Base-by-base conservation (phyloP, 2,888 invertebrate species). In the Leptura quadrifasciata region DNA sequence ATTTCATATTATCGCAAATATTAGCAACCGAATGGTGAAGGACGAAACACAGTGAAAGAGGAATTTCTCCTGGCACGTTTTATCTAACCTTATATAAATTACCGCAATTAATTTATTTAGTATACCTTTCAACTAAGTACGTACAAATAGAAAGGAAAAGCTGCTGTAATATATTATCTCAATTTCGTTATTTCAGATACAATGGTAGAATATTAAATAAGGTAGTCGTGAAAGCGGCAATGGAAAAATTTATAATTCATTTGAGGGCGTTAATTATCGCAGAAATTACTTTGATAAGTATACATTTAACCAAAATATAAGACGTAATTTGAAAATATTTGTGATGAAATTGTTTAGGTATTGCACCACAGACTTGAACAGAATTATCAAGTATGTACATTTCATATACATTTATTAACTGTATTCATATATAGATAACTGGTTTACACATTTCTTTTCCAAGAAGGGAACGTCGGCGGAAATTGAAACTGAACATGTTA, bases 31-130 rank as follows among this genome's bases (percentile, higher is more conserved):
- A 54, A n/a, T 17, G n/a, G 55, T 15, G 27, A 21, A 9, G 15
- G 8, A 65, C 65, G 21, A 79, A 79, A 80, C 73, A 75, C 64
- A 64, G 10, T 39, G 39, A 15, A 73, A 72, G 58, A 74, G 63
- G 72, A 75, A 73, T 72, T 63, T 71, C 75, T 76, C 68, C 72
- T 63, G 72, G 73, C 76, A 57, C 68, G 52, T 69, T 71, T 74
- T 54, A 58, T 72, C 64, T 61, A 47, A 58, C 68, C 72, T 70
- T 73, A 64, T 74, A 79, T 74, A 76, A 76, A 79, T 75, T 71
- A 72, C 9, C 15, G 68, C 76, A 79, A 79, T 79, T 76, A 77
- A 79, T 74, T 76, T 71, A 74, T 71, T 74, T 60, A 67, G 70
- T 73, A 54, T 55, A 68, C 57, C 68, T 57, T 31, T 68, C 57